Percentiles rank a stretch among this genome's conserved stretches.
phyloP scores from a whole-genome alignment of 2,888 invertebrate species.

The Agonopterix heracliana region DNA sequence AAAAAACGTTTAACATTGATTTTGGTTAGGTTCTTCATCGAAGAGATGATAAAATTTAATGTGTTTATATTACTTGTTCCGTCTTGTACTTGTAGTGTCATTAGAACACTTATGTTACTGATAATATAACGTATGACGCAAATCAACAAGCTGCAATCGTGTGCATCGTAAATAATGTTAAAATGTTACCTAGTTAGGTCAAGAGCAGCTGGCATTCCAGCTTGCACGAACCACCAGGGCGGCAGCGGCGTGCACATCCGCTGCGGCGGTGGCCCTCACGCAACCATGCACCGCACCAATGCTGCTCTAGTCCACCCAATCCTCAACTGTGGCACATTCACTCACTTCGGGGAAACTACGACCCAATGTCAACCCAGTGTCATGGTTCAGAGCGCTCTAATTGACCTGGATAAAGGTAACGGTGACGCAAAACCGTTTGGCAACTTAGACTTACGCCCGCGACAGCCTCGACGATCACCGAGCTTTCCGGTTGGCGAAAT shows the following conservation, averaged over 20 bases:
- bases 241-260: constrained; percentile 73
- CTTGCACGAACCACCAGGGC: constrained; percentile 61
- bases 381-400: constrained; percentile 58
- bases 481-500: constrained; percentile 45
- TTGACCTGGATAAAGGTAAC: constrained; percentile 58
- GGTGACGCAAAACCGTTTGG: constrained; percentile 53
- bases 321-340: constrained; percentile 49
- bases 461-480: constrained; percentile 31
- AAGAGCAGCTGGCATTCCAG: constrained; percentile 76
- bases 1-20: constrained; percentile 1
- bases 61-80: neutral
- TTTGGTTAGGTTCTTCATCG: constrained; percentile 8
- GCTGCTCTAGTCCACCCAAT: constrained; percentile 19
- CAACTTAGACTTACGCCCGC: constrained; percentile 36
- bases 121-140: too few relatives aligned
- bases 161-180: neutral
- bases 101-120: too few relatives aligned
- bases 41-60: constrained; percentile 8
- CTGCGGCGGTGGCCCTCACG: constrained; percentile 40
- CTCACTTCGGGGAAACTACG: constrained; percentile 35
- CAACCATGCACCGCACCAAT: constrained; percentile 32
- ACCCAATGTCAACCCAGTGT: constrained; percentile 60
- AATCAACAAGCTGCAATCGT: too few relatives aligned
- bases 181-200: constrained; percentile 65
- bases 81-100: too few relatives aligned